Conservation (phyloP, 2,888 invertebrate genomes). For the Adelognathus sp. region DNA sequence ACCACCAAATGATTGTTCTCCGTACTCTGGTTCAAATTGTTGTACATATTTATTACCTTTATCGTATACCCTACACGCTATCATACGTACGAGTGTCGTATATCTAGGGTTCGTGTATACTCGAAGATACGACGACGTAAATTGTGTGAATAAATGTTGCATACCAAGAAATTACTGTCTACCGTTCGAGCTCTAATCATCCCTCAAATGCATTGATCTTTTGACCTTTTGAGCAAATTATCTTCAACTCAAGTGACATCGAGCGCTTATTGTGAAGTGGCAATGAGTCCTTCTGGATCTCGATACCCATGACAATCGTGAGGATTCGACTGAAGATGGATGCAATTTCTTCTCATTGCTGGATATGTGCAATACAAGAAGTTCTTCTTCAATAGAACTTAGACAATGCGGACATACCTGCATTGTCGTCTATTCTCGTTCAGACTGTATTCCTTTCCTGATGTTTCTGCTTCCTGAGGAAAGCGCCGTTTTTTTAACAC, state of each 20-base stretch:
- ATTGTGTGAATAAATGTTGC: conserved; percentile 71
- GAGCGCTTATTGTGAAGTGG: too few species aligned
- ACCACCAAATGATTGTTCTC: conserved; percentile 56
- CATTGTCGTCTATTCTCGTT: too few species aligned
- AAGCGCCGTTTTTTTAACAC: not conserved
- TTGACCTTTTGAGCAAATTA: not conserved
- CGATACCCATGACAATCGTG: not conserved
- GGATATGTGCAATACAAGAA: too few species aligned
- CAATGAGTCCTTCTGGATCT: too few species aligned
- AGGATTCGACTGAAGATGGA: too few species aligned
- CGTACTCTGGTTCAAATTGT: conserved; percentile 70
- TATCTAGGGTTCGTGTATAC: conserved; percentile 8
- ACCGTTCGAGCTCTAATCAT: too few species aligned
- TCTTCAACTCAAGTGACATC: too few species aligned
- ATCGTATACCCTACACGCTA: conserved; percentile 45
- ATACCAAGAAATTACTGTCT: conserved; percentile 50
- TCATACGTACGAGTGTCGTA: conserved; percentile 38
- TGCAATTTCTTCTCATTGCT: too few species aligned
- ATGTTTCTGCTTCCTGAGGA: not conserved
- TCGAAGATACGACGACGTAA: conserved; percentile 57
- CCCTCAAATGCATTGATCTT: too few species aligned
- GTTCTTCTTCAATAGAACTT: too few species aligned
- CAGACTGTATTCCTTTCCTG: too few species aligned
- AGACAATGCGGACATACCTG: too few species aligned
- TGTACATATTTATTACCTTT: conserved; percentile 75